Percentiles rank a stretch among this genome's conserved stretches.
phyloP scores from a whole-genome alignment of 2,797 vertebrate species.

The Enteromius radiatus region DNA sequence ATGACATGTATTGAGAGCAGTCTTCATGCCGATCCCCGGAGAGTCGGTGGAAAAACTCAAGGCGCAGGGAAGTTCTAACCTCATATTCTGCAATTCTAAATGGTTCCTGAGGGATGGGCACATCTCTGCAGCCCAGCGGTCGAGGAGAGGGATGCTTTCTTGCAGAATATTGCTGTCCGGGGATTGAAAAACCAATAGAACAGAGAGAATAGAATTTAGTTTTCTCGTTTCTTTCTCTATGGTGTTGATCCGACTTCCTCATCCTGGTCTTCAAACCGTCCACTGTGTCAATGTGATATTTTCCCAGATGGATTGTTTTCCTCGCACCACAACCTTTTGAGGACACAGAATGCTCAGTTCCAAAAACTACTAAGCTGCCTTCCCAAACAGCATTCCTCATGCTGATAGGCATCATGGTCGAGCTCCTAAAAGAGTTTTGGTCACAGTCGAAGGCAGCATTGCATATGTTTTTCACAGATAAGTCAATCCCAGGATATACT shows the following conservation, averaged over 20 bases:
- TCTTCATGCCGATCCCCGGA: constrained; percentile 11
- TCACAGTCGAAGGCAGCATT: not conserved
- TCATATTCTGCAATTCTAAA: constrained; percentile 42
- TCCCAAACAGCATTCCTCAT: constrained; percentile 3
- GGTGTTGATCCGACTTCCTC: not conserved
- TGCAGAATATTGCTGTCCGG: constrained; percentile 14
- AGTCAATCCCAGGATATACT: not conserved
- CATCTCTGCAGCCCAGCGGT: not conserved
- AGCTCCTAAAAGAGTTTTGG: constrained; percentile 12
- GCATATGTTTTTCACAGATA: constrained; percentile 15
- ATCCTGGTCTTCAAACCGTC: not conserved
- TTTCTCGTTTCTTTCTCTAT: not conserved
- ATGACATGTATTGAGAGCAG: constrained; percentile 50
- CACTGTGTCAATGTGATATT: not conserved
- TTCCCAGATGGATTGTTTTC: not conserved
- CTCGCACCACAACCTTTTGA: not conserved
- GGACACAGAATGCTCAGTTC: not conserved
- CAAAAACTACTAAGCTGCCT: not conserved
- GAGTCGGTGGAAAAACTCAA: constrained; percentile 27
- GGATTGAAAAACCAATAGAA: not conserved
- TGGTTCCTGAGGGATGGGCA: constrained; percentile 24
- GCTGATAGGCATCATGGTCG: constrained; percentile 5
- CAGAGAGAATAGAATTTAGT: not conserved
- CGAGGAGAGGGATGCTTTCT: constrained; percentile 3
- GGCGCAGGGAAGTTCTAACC: not conserved